Evolutionary conservation across 2,797 vertebrate species (phyloP).

Genomic region (Pseudochromis fuscus): DNA sequence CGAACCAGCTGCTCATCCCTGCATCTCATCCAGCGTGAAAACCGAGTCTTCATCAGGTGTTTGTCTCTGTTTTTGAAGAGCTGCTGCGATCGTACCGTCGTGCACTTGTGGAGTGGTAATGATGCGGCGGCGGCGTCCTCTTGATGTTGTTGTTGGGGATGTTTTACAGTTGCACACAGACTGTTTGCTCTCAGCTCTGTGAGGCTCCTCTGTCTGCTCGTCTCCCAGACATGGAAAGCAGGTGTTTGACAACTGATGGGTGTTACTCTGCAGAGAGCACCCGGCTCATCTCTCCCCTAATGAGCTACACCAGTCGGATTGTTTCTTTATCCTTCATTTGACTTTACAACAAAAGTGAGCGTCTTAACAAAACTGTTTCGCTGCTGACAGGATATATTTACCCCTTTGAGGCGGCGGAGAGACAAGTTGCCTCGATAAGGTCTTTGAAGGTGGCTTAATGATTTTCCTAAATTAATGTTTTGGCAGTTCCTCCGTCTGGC

Average conservation of each 20-base stretch:
- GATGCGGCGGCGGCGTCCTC: constrained; percentile 41
- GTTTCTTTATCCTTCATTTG: constrained; percentile 81
- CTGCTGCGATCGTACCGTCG: constrained; percentile 13
- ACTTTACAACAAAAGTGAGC: constrained; percentile 77
- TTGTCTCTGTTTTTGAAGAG: constrained; percentile 21
- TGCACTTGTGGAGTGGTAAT: constrained; percentile 55
- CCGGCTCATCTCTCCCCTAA: constrained; percentile 75
- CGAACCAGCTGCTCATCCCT: background rate
- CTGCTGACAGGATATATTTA: constrained; percentile 60
- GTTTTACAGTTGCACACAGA: constrained; percentile 45
- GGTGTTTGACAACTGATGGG: constrained; percentile 78
- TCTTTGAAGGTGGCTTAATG: constrained; percentile 68
- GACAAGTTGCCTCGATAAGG: constrained; percentile 61
- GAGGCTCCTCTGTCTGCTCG: constrained; percentile 42
- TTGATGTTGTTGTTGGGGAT: constrained; percentile 71
- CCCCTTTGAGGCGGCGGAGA: constrained; percentile 52
- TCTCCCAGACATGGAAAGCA: constrained; percentile 68
- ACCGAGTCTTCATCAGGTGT: constrained; percentile 23
- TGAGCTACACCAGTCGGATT: constrained; percentile 72
- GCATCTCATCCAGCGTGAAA: constrained; percentile 18
- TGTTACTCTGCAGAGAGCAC: constrained; percentile 64
- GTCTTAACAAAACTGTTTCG: constrained; percentile 64
- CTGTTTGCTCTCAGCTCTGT: constrained; percentile 56
- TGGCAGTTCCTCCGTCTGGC: constrained; percentile 62
- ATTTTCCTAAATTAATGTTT: constrained; percentile 73